A percentile compares a stretch with the other conserved stretches of the same genome.
Conservation (phyloP, 1,140 invertebrate species). For the Aphelenchoides fujianensis region DNA sequence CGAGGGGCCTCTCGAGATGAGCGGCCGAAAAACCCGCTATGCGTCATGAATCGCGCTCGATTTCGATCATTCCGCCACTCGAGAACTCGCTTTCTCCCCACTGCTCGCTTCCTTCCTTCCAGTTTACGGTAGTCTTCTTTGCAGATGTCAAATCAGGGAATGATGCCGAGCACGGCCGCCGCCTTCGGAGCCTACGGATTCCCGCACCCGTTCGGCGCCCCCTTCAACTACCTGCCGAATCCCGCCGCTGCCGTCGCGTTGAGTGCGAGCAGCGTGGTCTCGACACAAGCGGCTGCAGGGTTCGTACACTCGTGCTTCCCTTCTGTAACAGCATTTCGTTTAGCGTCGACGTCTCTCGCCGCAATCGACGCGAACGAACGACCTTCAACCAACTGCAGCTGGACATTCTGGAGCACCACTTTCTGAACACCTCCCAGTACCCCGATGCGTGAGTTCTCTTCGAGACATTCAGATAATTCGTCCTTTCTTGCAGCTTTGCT, state of each 20-base stretch:
- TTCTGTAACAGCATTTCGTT: constrained; percentile 5
- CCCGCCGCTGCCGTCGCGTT: not conserved
- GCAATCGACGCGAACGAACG: constrained; percentile 14
- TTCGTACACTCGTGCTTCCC: not conserved
- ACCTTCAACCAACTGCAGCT: constrained; percentile 15
- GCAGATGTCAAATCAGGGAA: not conserved
- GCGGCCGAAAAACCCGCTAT: not conserved
- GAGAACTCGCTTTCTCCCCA: too few relatives aligned
- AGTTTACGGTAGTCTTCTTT: not conserved
- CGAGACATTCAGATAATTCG: too few relatives aligned
- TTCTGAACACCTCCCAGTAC: constrained; percentile 5
- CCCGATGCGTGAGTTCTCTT: too few relatives aligned
- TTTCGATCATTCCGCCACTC: too few relatives aligned
- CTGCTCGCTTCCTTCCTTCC: too few relatives aligned
- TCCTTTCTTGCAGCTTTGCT: too few relatives aligned
- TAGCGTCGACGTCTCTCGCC: not conserved
- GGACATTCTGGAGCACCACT: constrained; percentile 14
- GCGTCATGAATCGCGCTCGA: not conserved
- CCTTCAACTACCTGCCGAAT: constrained; percentile 12
- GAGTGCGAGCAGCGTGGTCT: not conserved
- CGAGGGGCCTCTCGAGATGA: not conserved
- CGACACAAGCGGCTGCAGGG: not conserved
- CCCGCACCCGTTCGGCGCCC: not conserved
- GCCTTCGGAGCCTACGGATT: constrained; percentile 12
- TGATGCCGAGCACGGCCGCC: not conserved